phyloP scores from a whole-genome alignment of 37 sponge, comb jelly and placozoan genomes.

The Spongilla lacustris region DNA sequence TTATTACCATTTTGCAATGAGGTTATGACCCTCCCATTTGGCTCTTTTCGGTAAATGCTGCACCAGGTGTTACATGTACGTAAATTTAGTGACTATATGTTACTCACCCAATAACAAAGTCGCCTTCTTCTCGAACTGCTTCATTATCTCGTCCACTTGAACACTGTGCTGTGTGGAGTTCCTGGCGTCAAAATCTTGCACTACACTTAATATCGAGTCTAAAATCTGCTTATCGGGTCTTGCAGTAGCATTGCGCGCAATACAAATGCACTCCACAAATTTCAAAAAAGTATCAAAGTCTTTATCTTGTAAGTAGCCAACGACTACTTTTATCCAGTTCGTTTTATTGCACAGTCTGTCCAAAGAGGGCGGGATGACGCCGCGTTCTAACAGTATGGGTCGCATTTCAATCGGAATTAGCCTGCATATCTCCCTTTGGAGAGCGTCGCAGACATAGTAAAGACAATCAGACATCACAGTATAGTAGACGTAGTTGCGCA shows the following conservation, averaged over 20 bases:
- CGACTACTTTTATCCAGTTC: background rate
- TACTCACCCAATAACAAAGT: background rate
- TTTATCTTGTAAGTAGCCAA: background rate
- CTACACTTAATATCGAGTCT: background rate
- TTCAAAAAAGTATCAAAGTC: background rate
- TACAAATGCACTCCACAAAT: constrained; percentile 14
- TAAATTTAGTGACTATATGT: too few species aligned
- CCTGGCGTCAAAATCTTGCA: background rate
- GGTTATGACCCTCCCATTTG: too few species aligned
- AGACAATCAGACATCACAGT: background rate
- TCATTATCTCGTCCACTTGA: background rate
- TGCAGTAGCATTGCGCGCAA: background rate
- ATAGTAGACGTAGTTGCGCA: too few species aligned
- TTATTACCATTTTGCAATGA: too few species aligned
- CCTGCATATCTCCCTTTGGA: background rate
- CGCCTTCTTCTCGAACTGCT: background rate
- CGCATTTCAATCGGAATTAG: background rate
- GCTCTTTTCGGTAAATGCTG: too few species aligned
- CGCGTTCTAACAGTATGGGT: background rate
- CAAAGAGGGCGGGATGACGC: background rate
- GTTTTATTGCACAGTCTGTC: background rate
- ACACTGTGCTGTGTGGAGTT: background rate
- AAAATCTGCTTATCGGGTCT: background rate
- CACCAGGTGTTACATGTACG: too few species aligned
- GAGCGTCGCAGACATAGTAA: background rate